phyloP scores from a whole-genome alignment of 2,113 vertebrate species.

The Psephotus haematonotus region DNA sequence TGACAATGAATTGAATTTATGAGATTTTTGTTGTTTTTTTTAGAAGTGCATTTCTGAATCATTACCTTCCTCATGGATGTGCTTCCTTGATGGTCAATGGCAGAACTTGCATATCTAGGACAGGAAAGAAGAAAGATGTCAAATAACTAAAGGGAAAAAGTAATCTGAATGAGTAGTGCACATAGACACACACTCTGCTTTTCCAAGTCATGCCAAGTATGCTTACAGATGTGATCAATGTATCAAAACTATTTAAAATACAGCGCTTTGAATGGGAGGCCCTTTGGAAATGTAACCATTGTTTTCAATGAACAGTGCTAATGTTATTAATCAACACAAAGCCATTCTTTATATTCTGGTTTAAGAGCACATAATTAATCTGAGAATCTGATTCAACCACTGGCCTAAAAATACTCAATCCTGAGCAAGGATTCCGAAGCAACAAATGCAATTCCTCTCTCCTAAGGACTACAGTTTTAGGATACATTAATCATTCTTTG shows the following conservation, averaged over 20 bases:
- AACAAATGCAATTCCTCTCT: not conserved
- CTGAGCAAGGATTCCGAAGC: not conserved
- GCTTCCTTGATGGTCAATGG: constrained; percentile 79
- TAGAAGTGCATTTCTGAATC: not conserved
- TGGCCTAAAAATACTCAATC: not conserved
- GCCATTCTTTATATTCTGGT: not conserved
- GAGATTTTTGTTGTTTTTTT: not conserved
- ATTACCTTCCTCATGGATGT: constrained; percentile 89
- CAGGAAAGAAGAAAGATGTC: constrained; percentile 15
- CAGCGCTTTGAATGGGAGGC: not conserved
- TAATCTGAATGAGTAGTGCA: not conserved
- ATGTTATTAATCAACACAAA: not conserved
- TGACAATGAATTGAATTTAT: not conserved
- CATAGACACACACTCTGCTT: not conserved
- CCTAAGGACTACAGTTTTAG: not conserved
- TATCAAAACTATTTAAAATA: not conserved
- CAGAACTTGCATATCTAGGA: constrained; percentile 84
- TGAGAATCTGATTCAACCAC: not conserved
- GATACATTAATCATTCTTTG: not conserved
- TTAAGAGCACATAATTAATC: not conserved
- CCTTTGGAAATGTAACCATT: not conserved
- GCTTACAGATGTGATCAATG: not conserved
- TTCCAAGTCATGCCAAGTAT: not conserved
- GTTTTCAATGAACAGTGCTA: not conserved
- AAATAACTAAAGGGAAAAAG: not conserved